A percentile compares a stretch with the other conserved stretches of the same genome.
phyloP scores from a whole-genome alignment of 2,113 vertebrate genomes.

The Tiliqua scincoides region DNA sequence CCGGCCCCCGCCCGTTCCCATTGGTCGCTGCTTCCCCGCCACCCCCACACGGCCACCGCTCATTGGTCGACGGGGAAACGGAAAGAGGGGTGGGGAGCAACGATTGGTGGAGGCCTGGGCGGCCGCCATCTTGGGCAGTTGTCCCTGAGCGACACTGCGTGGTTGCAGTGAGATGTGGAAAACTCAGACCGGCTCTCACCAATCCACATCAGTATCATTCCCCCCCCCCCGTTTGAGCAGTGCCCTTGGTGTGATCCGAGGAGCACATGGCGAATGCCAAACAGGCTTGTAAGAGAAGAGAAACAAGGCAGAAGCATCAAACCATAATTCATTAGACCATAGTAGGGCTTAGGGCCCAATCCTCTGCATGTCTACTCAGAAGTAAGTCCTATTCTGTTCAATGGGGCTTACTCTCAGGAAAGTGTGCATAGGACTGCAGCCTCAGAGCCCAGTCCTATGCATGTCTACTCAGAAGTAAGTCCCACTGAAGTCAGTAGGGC shows the following conservation, averaged over 20 bases:
- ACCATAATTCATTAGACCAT: too few species aligned
- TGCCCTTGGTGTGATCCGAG: too few species aligned
- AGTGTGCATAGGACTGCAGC: too few species aligned
- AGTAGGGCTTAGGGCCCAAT: too few species aligned
- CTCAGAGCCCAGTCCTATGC: too few species aligned
- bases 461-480: too few species aligned
- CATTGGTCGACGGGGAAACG: neutral
- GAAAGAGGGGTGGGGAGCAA: neutral
- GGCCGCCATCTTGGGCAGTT: slow-evolving; percentile 2
- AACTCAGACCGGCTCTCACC: neutral
- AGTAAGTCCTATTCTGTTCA: too few species aligned
- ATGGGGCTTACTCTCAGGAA: too few species aligned
- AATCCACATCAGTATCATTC: fast-evolving
- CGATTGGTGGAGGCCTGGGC: neutral
- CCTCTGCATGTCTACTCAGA: too few species aligned
- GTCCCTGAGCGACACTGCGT: neutral
- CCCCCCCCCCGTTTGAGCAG: neutral
- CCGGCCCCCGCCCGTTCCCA: slow-evolving; percentile 33
- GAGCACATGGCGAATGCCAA: neutral
- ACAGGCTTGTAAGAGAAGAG: neutral
- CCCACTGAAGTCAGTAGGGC: too few species aligned
- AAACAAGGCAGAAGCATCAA: neutral
- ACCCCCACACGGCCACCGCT: neutral
- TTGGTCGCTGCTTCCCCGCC: neutral
- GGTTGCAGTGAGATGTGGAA: neutral